A percentile compares a stretch with the other conserved stretches of the same genome.
phyloP scores from a whole-genome alignment of 2,888 invertebrate genomes.

The Cataglyphis rosenhaueri region DNA sequence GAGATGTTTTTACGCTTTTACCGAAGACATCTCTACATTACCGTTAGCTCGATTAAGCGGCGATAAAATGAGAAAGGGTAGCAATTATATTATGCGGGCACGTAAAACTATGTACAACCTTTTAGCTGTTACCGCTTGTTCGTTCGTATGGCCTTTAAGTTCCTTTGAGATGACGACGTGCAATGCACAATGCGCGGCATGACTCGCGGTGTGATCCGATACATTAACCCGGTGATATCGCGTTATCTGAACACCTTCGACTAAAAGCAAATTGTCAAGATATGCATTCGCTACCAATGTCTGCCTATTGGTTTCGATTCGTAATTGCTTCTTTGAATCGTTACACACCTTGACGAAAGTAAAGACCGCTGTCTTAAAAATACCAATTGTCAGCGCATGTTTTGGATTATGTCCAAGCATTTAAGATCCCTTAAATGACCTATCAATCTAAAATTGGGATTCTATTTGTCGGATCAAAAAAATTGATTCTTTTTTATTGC shows the following conservation, averaged over 20 bases:
- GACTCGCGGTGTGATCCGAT: conserved; percentile 32
- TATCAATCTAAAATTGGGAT: neutral
- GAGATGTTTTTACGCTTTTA: conserved; percentile 22
- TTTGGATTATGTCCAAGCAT: conserved; percentile 34
- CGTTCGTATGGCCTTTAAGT: conserved; percentile 48
- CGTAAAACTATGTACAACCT: conserved; percentile 35
- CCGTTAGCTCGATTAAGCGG: conserved; percentile 49
- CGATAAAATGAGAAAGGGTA: conserved; percentile 48
- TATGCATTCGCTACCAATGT: conserved; percentile 6
- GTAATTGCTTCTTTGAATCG: conserved; percentile 53
- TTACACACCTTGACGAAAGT: conserved; percentile 36
- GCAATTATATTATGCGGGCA: conserved; percentile 45
- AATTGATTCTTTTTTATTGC: neutral
- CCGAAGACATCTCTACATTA: conserved; percentile 21
- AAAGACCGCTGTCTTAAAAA: conserved; percentile 24
- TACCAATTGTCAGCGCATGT: conserved; percentile 21
- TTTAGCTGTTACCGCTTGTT: conserved; percentile 26
- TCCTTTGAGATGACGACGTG: conserved; percentile 54
- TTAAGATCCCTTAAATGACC: conserved; percentile 8
- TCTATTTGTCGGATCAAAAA: neutral
- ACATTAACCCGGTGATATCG: conserved; percentile 52
- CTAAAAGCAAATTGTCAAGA: conserved; percentile 47
- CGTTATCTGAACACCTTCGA: conserved; percentile 24
- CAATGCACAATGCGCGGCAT: conserved; percentile 49
- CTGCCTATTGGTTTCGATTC: conserved; percentile 20